Conservation (phyloP, 2,113 vertebrate species). For the Forbesichthys papilliferus region DNA sequence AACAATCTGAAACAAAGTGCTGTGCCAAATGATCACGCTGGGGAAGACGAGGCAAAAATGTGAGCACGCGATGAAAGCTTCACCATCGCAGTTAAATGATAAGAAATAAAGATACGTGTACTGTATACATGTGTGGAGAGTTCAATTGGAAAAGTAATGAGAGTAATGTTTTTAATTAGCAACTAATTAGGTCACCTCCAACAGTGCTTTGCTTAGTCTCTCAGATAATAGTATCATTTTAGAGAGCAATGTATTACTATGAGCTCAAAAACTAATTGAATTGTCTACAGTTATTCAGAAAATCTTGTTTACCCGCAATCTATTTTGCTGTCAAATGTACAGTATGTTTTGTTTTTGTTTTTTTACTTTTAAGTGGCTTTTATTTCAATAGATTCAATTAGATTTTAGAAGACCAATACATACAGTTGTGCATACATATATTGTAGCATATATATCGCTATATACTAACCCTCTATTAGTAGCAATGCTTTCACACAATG, state of each 20-base stretch:
- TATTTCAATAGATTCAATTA: background rate
- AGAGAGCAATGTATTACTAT: conserved; percentile 21
- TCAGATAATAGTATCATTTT: conserved; percentile 16
- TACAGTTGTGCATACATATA: no score
- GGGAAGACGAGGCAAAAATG: conserved; percentile 36
- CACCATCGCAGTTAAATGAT: conserved; percentile 17
- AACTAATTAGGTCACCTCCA: conserved; percentile 13
- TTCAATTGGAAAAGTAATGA: conserved; percentile 42
- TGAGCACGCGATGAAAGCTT: conserved; percentile 30
- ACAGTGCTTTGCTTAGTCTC: conserved; percentile 20
- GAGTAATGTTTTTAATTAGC: conserved; percentile 7
- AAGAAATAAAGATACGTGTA: background rate
- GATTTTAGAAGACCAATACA: background rate
- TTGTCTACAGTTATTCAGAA: conserved; percentile 1
- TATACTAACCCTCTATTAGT: no score
- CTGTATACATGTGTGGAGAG: conserved; percentile 12
- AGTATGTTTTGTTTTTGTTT: background rate
- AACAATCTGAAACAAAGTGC: conserved; percentile 61
- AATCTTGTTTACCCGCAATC: conserved; percentile 7
- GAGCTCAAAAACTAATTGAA: conserved; percentile 9
- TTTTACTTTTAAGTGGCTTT: background rate
- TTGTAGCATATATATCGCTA: background rate
- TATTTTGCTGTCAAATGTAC: background rate
- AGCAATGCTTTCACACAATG: background rate
- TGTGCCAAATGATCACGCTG: conserved; percentile 63